Base-by-base conservation (phyloP, 2,888 invertebrate genomes). In the Syritta pipiens region DNA sequence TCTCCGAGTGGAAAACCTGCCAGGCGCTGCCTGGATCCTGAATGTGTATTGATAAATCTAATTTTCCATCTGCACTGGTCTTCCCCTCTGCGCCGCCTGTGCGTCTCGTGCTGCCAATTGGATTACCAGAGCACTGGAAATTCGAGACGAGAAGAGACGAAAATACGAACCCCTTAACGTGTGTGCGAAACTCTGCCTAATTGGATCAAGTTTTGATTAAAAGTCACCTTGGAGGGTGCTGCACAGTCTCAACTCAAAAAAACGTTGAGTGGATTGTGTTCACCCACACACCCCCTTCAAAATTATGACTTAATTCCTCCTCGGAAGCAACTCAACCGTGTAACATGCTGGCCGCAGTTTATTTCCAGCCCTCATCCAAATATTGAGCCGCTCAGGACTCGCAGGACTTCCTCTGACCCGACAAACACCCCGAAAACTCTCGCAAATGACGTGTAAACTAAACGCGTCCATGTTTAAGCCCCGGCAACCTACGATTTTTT, bases 381-480 rank as follows among this genome's bases (percentile, higher is more conserved):
- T 40, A 7, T 10, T 10, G 48, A n/a, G n/a, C n/a, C n/a, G n/a
- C n/a, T 17, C 17, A 10, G 22, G 20, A 17, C 49, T 24, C 49
- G 48, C 42, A 20, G 42, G 19, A 65, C 53, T 46, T 14, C 53
- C 35, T 35, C 42, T 19, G 32, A 20, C 42, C 24, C 37, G 6
- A 42, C 42, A 30, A 44, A 42, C n/a, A 17, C 20, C 26, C 32
- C n/a, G 24, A 63, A 22, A 55, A 63, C 35, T 55, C 37, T 26
- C 71, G 30, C 42, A 57, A 60, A 65, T 72, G 65, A 72, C 44
- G 65, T 65, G 59, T 51, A 67, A 72, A 65, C 72, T 77, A 77
- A 77, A 55, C 65, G 65, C 72, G 59, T 60, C 24, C 65, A 55
- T 77, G 40, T 67, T 65, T 53, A 48, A 72, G 44, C 32, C 42